Evolutionary conservation across 1,140 invertebrate species (phyloP).

Genomic region (Diorhabda elongata): DNA sequence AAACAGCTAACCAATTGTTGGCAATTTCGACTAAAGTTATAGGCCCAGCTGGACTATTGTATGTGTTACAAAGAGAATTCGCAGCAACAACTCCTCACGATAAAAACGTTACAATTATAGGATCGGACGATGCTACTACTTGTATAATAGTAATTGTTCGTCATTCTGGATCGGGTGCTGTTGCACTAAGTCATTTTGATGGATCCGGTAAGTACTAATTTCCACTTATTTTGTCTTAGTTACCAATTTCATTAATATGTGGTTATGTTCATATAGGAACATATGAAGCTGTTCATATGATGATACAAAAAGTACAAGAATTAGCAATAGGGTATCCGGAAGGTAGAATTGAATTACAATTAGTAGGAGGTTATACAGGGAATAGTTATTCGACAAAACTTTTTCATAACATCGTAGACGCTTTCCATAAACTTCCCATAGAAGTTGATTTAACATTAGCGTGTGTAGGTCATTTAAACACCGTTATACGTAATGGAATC

Average conservation of each 20-base stretch:
- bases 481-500: conserved; percentile 69
- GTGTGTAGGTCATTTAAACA: conserved; percentile 88
- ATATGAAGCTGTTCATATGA: conserved; percentile 72
- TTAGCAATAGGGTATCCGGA: conserved; percentile 77
- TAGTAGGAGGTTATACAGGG: conserved; percentile 88
- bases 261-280: conserved; percentile 51
- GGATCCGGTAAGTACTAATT: conserved; percentile 57
- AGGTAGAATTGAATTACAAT: conserved; percentile 81
- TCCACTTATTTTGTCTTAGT: too few species aligned
- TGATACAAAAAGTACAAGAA: conserved; percentile 79
- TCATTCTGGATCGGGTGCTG: conserved; percentile 88
- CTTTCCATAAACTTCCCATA: conserved; percentile 81
- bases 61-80: conserved; percentile 85
- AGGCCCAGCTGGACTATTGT: conserved; percentile 79
- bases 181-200: conserved; percentile 84
- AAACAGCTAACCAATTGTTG: conserved; percentile 73
- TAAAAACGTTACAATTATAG: conserved; percentile 85
- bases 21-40: conserved; percentile 73
- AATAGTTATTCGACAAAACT: conserved; percentile 79
- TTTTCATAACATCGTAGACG: conserved; percentile 77
- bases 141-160: conserved; percentile 87
- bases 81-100: conserved; percentile 86
- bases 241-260: too few species aligned
- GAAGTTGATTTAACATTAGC: conserved; percentile 86
- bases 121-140: conserved; percentile 90